Percentiles rank a stretch among this genome's conserved stretches.
These are phyloP conservation scores for Helicorthomorpha holstii DNA, from an alignment of 1,140 invertebrate species.

Conservation along the genomic window DNA sequence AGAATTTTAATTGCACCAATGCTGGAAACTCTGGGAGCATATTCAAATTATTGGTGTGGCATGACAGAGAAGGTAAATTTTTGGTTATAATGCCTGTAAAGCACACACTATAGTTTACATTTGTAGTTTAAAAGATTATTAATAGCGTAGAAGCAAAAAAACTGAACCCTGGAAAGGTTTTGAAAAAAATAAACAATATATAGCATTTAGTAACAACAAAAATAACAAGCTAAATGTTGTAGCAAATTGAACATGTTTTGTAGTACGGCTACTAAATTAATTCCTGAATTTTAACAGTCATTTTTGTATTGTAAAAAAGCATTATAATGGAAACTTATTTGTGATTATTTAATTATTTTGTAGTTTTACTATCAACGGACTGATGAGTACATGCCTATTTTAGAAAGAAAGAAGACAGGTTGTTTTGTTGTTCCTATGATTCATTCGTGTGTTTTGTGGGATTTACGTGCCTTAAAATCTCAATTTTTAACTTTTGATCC, in stretches of 20 bases:
- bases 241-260: too few species aligned
- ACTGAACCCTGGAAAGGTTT: too few species aligned
- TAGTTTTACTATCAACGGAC: conserved; percentile 77
- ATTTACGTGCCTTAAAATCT: conserved; percentile 43
- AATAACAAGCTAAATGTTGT: too few species aligned
- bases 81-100: too few species aligned
- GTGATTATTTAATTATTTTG: conserved; percentile 3
- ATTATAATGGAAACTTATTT: background rate
- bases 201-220: too few species aligned
- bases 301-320: background rate
- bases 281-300: background rate
- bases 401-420: conserved; percentile 49
- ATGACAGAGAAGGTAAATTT: conserved; percentile 45
- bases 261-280: too few species aligned
- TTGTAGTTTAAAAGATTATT: too few species aligned
- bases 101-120: conserved; percentile 1
- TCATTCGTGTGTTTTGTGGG: conserved; percentile 68
- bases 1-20: conserved; percentile 52
- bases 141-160: conserved; percentile 5
- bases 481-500: conserved; percentile 58
- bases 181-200: too few species aligned
- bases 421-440: conserved; percentile 81
- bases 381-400: conserved; percentile 66
- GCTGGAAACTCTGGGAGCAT: conserved; percentile 65
- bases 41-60: conserved; percentile 93